Evolutionary conservation across 2,888 invertebrate genomes (phyloP), one percentile per base, ranked within the genome.

Genomic region (Myopa tessellatipennis): DNA sequence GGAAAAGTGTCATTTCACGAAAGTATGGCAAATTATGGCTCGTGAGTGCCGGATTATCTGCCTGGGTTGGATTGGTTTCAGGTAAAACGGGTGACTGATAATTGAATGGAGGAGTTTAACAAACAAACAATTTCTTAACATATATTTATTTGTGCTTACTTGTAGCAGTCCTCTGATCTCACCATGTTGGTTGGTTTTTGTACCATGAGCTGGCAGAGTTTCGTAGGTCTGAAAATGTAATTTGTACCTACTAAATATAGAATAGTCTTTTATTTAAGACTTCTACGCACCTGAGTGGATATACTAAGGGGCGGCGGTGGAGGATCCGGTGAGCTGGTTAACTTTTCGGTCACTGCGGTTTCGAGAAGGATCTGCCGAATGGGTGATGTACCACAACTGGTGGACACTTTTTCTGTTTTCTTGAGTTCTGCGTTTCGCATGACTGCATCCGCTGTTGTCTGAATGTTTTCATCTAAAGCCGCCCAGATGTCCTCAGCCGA

Each of bases 221-320:
- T 92, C 92, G 80, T 92, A 92, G 7, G 92, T 92, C 92, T 92
- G 83, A 60, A 74, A 40, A 61, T 26, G 58, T 71, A n/a, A 26
- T 7, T 8, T 38, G 61, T 40, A 16, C 0, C 1, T 45, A 45
- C 3, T 45, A 10, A 45, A 45, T 45, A 3, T 8, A 45, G 1
- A 45, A 45, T 45, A 8, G 1, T 8, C 3, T 45, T 10, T 0
- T 10, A 12, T 36, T 14, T 6, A n/a, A 18, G 16, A 36, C 6
- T 26, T 4, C 63, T 34, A 81, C 85, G 84, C 88, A 94, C 95
- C 92, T 96, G 96, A 38, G 96, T 96, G 40, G 96, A 95, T 85
- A 95, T 95, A 86, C 91, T 95, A 88, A 96, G 96, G 4, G 96
- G 96, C 52, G 95, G 95, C 65, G 96, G 96, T 52, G 96, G 75